Percentiles rank a stretch among this genome's conserved stretches.
phyloP scores from a whole-genome alignment of 2,888 invertebrate species.

The Protodeltote pygarga region DNA sequence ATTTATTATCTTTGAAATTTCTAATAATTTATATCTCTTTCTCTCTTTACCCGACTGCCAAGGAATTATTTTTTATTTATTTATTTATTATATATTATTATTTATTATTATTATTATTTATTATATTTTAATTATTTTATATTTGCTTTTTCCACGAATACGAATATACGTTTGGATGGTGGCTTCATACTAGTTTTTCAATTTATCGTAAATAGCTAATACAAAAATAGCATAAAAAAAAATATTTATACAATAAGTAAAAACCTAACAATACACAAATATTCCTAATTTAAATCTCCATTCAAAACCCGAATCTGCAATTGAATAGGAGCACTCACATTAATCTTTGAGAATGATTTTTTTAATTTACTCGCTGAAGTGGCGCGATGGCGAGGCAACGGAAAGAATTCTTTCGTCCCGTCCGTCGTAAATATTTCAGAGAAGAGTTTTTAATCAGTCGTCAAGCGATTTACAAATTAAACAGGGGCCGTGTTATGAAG shows the following conservation, averaged over 20 bases:
- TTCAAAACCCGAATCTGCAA: slow-evolving; percentile 30
- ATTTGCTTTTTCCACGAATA: too few species aligned
- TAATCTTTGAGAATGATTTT: slow-evolving; percentile 33
- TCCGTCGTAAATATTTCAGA: slow-evolving; percentile 80
- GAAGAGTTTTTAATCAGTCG: slow-evolving; percentile 86
- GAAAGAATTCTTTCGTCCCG: slow-evolving; percentile 48
- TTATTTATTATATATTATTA: too few species aligned
- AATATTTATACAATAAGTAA: not conserved
- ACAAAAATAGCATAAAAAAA: too few species aligned
- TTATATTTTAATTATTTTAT: too few species aligned
- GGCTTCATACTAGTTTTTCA: too few species aligned
- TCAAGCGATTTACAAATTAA: slow-evolving; percentile 87
- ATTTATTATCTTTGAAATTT: too few species aligned
- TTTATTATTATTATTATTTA: too few species aligned
- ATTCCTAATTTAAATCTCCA: slow-evolving; percentile 13
- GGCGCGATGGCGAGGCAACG: slow-evolving; percentile 37
- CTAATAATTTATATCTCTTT: too few species aligned
- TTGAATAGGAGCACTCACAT: slow-evolving; percentile 38
- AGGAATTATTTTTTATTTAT: too few species aligned
- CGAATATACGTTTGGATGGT: too few species aligned
- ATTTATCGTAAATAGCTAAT: too few species aligned
- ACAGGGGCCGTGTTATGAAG: slow-evolving; percentile 84
- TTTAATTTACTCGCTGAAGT: slow-evolving; percentile 50
- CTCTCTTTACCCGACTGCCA: too few species aligned
- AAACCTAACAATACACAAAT: slow-evolving; percentile 12